Evolutionary conservation across 2,113 vertebrate genomes (phyloP).

Genomic region (Dendrocopos noguchii): DNA sequence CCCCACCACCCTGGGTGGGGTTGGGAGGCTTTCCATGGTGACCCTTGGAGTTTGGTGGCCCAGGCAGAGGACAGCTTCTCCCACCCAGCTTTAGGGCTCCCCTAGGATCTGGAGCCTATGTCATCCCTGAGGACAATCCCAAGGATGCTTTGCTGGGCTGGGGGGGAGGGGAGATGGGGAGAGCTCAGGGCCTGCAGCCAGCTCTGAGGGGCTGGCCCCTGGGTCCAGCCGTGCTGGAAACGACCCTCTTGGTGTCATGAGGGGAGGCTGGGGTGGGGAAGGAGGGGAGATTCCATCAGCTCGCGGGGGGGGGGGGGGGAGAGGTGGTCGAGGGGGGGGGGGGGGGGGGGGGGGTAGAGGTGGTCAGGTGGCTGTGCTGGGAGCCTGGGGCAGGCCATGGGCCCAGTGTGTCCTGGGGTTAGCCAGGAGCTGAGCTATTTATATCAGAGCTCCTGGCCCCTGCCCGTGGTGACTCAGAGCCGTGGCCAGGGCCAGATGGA

Average conservation of each 20-base stretch:
- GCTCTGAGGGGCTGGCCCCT: fast-evolving
- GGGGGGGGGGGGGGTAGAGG: background rate
- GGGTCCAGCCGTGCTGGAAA: background rate
- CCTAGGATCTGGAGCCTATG: fast-evolving
- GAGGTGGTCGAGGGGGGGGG: background rate
- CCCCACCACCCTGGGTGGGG: background rate
- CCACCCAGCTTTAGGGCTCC: fast-evolving
- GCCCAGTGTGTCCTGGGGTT: background rate
- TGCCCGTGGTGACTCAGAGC: background rate
- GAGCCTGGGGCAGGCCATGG: background rate
- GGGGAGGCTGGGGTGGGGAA: background rate
- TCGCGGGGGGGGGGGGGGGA: background rate
- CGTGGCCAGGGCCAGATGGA: background rate
- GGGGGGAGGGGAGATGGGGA: background rate
- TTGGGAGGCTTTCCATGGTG: fast-evolving
- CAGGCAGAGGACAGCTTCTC: background rate
- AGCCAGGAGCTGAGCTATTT: background rate
- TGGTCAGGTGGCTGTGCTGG: fast-evolving
- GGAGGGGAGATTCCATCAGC: background rate
- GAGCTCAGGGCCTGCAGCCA: background rate
- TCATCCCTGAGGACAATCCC: fast-evolving
- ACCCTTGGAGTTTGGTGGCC: background rate
- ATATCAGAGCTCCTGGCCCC: background rate
- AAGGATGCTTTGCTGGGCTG: background rate
- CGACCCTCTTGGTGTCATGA: fast-evolving